Evolutionary conservation across 2,113 vertebrate genomes (phyloP).

Genomic region (Colaptes auratus): DNA sequence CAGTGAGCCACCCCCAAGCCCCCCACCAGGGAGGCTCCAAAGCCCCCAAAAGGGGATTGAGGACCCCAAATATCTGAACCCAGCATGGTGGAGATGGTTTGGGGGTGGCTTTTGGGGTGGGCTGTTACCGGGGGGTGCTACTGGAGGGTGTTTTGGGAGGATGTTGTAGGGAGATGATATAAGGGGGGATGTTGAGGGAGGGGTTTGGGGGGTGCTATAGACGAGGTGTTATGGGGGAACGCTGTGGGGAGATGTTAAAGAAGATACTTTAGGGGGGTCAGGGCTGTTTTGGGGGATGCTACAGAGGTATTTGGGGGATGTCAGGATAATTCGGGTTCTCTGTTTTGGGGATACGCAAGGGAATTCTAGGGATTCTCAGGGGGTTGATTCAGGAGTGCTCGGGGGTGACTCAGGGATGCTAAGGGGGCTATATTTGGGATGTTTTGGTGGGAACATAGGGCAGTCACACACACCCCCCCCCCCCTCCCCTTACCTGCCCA

Average conservation of each 20-base stretch:
- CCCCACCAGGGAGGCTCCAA: not conserved
- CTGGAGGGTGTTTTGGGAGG: not conserved
- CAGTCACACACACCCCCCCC: too few species aligned
- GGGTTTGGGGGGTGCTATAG: not conserved
- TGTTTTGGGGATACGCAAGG: too few species aligned
- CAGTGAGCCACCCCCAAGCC: not conserved
- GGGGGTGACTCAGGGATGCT: too few species aligned
- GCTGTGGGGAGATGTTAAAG: not conserved
- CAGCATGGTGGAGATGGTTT: not conserved
- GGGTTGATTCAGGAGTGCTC: too few species aligned
- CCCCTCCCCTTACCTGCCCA: too few species aligned
- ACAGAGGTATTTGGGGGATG: not conserved
- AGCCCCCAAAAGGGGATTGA: fast-evolving
- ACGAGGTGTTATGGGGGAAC: not conserved
- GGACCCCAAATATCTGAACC: too few species aligned
- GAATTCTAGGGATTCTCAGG: too few species aligned
- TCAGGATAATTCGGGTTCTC: too few species aligned
- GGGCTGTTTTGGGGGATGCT: not conserved
- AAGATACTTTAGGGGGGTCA: not conserved
- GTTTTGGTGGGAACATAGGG: too few species aligned
- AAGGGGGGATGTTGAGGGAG: not conserved
- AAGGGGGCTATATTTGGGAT: not conserved
- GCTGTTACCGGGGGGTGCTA: not conserved
- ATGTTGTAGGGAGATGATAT: fast-evolving
- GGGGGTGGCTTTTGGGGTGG: too few species aligned